Base-by-base conservation (phyloP, 2,797 vertebrate species). In the Pogonophryne albipinna region DNA sequence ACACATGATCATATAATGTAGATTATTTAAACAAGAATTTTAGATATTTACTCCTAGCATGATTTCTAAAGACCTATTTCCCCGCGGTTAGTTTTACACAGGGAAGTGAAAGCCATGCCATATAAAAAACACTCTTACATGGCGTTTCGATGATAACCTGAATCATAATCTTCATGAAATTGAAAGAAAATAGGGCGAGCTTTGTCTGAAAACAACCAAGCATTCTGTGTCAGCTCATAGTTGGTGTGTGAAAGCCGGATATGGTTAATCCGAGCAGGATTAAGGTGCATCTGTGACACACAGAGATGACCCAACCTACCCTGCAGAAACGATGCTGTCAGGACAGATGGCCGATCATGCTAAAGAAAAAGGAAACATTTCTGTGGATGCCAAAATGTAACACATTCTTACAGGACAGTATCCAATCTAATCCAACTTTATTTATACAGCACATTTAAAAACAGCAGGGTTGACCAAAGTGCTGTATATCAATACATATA, bases 261-360 rank as follows among this genome's bases (percentile, higher is more conserved):
- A 9, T 3, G 49, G 45, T 52, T 51, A 49, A 76, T 70, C 44
- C 71, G 56, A 55, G 13, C 66, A 45, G 75, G 82, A 85, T 68
- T 74, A 57, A 79, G 59, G 7, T 71, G 56, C 70, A 70, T 72
- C 77, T 78, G 76, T 80, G 80, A 74, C 77, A 82, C 66, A 79
- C 69, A 65, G 38, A 66, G 44, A 74, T 71, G 63, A 80, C 60
- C 74, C 17, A 44, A 42, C 55, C 61, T 61, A 17, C 13, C 66
- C 42, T 7, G 51, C 3, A n/a, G 64, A 76, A 75, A 49, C 46
- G 62, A 14, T 10, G 51, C 74, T 78, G 75, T 77, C 65, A 66
- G 42, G 62, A 55, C 60, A 0, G 83, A 89, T 82, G 72, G 78
- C 49, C n/a, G 46, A 67, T 70, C 27, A 70, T 68, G 57, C 52